Evolutionary conservation across 1,140 invertebrate genomes (phyloP), one percentile per base, ranked within the genome.

Genomic region (Drepana arcuata): DNA sequence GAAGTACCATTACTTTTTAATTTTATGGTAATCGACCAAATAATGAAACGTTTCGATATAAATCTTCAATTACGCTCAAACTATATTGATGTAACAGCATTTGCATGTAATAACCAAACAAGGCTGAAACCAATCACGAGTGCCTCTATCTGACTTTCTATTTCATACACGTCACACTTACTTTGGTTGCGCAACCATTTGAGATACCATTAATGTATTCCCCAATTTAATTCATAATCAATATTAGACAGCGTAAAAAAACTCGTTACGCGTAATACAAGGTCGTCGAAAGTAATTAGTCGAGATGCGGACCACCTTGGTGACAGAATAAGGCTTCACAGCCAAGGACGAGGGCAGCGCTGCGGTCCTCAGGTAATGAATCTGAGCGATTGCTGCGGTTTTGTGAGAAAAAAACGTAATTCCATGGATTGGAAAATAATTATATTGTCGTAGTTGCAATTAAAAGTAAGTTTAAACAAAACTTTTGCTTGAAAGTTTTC

Each of bases 201-300:
- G 13, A 26, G 4, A 26, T 26, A n/a, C 27, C 31, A 31, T 42
- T 40, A 16, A 39, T 41, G 30, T 42, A 42, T 39, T 34, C 35
- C 34, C 23, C 29, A 41, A 55, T 59, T 51, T 48, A 53, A 51
- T 54, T 48, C 39, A 60, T 48, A 48, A 43, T 37, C 21, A 47
- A 43, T 39, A 37, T 42, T 53, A 53, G 52, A 52, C 44, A 42
- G 37, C 38, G 36, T 38, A 34, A 44, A 43, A 46, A 42, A 42
- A n/a, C 31, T 39, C n/a, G 38, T 46, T 38, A 26, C 34, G 16
- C 15, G 35, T 40, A 34, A 41, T 2, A 14, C 34, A 35, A 48
- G 45, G 60, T 42, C 40, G 46, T 54, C 31, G 63, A 71, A 71
- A 69, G 60, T 69, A 63, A 68, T 69, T 63, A 61, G 41, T 48